These are phyloP conservation scores for Pocillopora grandis DNA, from an alignment of 92 coral and sea anemone species.

Conservation along the genomic window DNA sequence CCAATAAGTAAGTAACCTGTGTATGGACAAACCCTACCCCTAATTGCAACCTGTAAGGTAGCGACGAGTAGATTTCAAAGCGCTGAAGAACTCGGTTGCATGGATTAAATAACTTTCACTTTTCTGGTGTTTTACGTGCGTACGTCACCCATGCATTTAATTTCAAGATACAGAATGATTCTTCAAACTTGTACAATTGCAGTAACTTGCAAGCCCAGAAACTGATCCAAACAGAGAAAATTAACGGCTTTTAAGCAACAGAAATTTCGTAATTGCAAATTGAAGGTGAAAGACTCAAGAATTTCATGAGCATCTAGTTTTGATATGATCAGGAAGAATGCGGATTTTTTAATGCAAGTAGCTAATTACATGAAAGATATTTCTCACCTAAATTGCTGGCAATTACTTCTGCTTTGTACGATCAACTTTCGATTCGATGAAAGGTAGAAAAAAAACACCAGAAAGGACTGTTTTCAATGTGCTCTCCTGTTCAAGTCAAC, in stretches of 20 bases:
- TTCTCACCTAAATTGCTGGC: slow-evolving; percentile 25
- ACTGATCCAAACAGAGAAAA: not conserved
- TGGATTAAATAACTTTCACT: no score
- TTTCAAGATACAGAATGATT: no score
- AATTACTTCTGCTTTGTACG: not conserved
- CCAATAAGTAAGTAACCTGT: no score
- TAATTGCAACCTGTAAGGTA: no score
- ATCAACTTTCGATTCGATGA: not conserved
- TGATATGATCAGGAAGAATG: slow-evolving; percentile 17
- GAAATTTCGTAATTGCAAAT: not conserved
- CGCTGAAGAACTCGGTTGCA: no score
- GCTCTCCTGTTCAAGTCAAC: slow-evolving; percentile 22
- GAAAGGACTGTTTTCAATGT: slow-evolving; percentile 2
- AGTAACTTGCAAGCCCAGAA: not conserved
- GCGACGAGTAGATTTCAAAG: no score
- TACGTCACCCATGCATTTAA: no score
- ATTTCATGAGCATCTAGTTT: not conserved
- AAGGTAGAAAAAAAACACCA: not conserved
- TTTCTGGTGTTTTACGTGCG: no score
- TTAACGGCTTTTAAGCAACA: not conserved
- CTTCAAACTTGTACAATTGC: no score
- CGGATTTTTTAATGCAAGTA: not conserved
- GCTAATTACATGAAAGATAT: not conserved
- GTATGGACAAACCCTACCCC: no score
- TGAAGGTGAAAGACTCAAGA: no score